These are phyloP conservation scores for Geopemphigus sp. DNA, from an alignment of 1,140 invertebrate species.

Conservation along the genomic window DNA sequence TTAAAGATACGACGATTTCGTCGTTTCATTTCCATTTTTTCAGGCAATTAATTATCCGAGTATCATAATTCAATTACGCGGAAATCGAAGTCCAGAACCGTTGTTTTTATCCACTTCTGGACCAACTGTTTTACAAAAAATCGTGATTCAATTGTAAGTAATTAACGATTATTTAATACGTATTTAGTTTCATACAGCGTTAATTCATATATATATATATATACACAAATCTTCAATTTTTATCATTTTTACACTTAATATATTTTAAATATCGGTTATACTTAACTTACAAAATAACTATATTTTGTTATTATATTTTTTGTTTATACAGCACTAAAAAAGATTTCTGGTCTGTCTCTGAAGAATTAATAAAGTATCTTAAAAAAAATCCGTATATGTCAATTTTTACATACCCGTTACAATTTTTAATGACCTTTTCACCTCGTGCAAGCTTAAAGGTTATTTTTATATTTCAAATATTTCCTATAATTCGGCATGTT, in stretches of 20 bases:
- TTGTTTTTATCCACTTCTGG: constrained; percentile 27
- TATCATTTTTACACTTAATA: too few species aligned
- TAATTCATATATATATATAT: background rate
- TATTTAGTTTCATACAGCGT: too few species aligned
- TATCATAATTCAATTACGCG: constrained; percentile 7
- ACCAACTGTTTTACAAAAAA: constrained; percentile 3
- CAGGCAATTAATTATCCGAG: constrained; percentile 25
- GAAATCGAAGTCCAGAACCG: background rate
- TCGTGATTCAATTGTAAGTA: constrained; percentile 54
- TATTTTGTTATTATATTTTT: too few species aligned
- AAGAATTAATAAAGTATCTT: constrained; percentile 15
- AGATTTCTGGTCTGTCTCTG: background rate
- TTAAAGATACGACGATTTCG: too few species aligned
- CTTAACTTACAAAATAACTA: too few species aligned
- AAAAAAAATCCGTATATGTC: constrained; percentile 7
- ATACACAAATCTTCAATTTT: too few species aligned
- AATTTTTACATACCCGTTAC: background rate
- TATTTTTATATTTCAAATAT: background rate
- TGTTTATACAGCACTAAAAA: background rate
- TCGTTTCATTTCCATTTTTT: too few species aligned
- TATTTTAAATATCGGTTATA: too few species aligned
- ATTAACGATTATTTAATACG: too few species aligned
- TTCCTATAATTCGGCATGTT: background rate
- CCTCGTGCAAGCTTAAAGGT: constrained; percentile 6
- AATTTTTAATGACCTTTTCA: constrained; percentile 12